Conservation (phyloP, 2,797 vertebrate genomes). For the Urosaurus nigricauda region DNA sequence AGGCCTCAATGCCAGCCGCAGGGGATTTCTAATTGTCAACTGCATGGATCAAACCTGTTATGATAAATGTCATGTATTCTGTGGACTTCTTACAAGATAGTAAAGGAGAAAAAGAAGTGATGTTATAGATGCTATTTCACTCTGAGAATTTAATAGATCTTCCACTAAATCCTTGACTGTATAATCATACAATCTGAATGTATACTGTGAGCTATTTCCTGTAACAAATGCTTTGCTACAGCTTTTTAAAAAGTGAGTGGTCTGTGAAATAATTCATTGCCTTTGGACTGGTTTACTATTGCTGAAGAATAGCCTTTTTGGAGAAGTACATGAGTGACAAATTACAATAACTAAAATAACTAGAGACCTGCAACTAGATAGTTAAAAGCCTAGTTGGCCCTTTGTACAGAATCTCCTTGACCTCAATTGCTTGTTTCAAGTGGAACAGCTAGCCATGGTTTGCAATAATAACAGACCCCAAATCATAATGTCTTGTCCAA, state of each 20-base stretch:
- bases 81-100: slow-evolving; percentile 56
- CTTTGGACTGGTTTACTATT: background rate
- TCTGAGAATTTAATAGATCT: background rate
- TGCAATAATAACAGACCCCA: background rate
- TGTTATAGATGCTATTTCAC: slow-evolving; percentile 27
- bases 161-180: background rate
- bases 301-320: background rate
- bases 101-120: slow-evolving; percentile 45
- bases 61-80: slow-evolving; percentile 82
- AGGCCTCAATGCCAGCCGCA: slow-evolving; percentile 59
- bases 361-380: background rate
- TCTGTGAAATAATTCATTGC: background rate
- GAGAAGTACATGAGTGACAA: background rate
- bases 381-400: background rate
- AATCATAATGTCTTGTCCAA: background rate
- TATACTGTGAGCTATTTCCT: background rate
- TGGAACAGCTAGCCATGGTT: background rate
- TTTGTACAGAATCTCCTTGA: background rate
- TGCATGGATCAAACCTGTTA: slow-evolving; percentile 72
- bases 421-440: background rate
- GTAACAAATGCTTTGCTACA: background rate
- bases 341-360: background rate
- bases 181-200: background rate
- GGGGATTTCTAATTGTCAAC: slow-evolving; percentile 78
- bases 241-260: background rate